Evolutionary conservation across 2,888 invertebrate genomes (phyloP), one percentile per base, ranked within the genome.

Genomic region (Ischnus inquisitorius): DNA sequence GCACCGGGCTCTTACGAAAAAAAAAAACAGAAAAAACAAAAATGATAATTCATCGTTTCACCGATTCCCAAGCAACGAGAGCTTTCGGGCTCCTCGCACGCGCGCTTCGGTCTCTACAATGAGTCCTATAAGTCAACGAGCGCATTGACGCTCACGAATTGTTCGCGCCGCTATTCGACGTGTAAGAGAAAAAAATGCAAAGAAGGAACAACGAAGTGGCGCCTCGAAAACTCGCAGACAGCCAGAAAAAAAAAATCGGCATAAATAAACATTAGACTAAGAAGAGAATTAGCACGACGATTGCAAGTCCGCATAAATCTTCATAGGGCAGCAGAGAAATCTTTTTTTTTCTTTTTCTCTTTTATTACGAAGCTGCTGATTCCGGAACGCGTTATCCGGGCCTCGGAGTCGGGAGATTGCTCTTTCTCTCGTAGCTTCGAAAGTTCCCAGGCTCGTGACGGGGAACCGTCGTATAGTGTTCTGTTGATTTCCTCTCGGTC

Each of bases 81-180:
- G 8, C 34, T 34, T 19, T 16, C 10, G 14, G n/a, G 12, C 19
- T 2, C 22, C 34, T 4, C 43, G 16, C 57, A 54, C 76, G 76
- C 76, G 76, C 71, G 81, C 81, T 34, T 34, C 54, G 69, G 57
- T 5, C 54, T 43, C 69, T 74, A 68, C 28, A 75, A 34, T 69
- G 57, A 48, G 25, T 34, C 14, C 68, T 51, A 67, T 82, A 83
- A 83, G 79, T 83, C 83, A 83, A 76, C 71, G 76, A 71, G 76
- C 69, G 79, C 76, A 83, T 83, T 83, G 71, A 72, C 83, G 71
- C 69, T 83, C 83, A 83, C 83, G 83, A 76, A 79, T 48, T 46
- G 68, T 64, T 39, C 64, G 75, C 68, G 64, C 25, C 10, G 28
- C 19, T 54, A 19, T 19, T 28, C 10, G 19, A 28, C 46, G 19